Evolutionary conservation across 2,797 vertebrate species (phyloP).

Genomic region (Hylomyscus alleni): DNA sequence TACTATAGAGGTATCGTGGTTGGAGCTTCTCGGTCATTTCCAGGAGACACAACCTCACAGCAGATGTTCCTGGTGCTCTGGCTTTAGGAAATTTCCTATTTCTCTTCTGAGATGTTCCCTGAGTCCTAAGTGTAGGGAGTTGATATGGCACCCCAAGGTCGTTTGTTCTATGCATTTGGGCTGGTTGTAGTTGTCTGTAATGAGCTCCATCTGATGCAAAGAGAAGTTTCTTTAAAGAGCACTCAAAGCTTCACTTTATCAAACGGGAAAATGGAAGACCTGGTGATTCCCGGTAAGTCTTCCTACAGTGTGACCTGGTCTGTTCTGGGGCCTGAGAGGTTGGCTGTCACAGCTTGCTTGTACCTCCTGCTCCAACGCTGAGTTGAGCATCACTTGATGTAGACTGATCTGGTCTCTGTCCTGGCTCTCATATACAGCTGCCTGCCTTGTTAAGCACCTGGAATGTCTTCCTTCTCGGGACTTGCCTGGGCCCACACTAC

Average conservation of each 20-base stretch:
- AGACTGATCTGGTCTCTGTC: neutral
- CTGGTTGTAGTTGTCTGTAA: neutral
- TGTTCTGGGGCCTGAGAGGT: neutral
- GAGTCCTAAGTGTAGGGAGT: neutral
- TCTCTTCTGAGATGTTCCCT: neutral
- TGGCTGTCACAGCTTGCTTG: too few species aligned
- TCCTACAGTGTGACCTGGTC: neutral
- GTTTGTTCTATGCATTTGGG: neutral
- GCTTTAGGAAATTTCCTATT: too few species aligned
- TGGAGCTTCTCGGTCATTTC: neutral
- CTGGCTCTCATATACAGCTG: neutral
- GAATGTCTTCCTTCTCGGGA: neutral
- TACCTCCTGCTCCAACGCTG: neutral
- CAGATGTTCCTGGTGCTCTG: neutral
- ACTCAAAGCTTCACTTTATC: neutral
- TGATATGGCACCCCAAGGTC: neutral
- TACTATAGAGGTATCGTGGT: neutral
- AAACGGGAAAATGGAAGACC: neutral
- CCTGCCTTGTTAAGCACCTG: neutral
- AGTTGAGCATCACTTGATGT: fast-evolving
- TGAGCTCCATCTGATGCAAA: neutral
- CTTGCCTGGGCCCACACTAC: neutral
- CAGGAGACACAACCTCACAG: neutral
- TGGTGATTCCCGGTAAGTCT: neutral
- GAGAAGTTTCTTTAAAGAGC: neutral